A percentile compares a stretch with the other conserved stretches of the same genome.
phyloP scores from a whole-genome alignment of 1,140 invertebrate genomes.

The Littorina saxatilis region DNA sequence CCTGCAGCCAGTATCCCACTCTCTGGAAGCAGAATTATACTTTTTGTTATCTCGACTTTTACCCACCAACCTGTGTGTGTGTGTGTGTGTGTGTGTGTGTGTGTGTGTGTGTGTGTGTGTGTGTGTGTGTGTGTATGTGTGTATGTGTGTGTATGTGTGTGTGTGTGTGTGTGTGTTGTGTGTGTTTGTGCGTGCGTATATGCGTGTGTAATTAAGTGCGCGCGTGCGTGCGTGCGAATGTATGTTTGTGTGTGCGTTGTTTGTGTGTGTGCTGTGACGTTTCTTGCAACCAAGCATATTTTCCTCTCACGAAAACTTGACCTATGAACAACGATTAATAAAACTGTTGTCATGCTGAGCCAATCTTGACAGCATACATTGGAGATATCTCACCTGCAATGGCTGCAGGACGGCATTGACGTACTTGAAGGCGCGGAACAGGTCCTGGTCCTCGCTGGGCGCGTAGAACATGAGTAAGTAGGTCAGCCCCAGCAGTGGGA shows the following conservation, averaged over 20 bases:
- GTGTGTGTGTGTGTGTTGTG: constrained; percentile 12
- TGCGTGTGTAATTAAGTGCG: no score
- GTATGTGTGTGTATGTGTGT: constrained; percentile 22
- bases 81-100: constrained; percentile 25
- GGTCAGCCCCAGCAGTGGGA: constrained; percentile 79
- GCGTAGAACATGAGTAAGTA: constrained; percentile 79
- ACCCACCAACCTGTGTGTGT: neutral
- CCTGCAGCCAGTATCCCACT: no score
- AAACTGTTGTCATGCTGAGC: no score
- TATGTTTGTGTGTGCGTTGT: neutral
- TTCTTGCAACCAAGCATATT: neutral
- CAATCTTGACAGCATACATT: neutral
- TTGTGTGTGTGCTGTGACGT: no score
- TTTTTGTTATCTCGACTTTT: neutral
- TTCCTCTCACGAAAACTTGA: neutral
- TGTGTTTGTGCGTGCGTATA: neutral
- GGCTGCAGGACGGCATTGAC: constrained; percentile 78
- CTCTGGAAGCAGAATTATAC: neutral
- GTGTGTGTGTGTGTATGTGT: constrained; percentile 17
- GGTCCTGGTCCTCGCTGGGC: constrained; percentile 70
- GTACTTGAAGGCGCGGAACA: constrained; percentile 74
- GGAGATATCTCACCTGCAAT: constrained; percentile 75
- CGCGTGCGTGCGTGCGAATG: neutral
- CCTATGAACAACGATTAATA: no score
- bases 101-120: constrained; percentile 14